Evolutionary conservation across 2,113 vertebrate genomes (phyloP).

Genomic region (Oceanites oceanicus): DNA sequence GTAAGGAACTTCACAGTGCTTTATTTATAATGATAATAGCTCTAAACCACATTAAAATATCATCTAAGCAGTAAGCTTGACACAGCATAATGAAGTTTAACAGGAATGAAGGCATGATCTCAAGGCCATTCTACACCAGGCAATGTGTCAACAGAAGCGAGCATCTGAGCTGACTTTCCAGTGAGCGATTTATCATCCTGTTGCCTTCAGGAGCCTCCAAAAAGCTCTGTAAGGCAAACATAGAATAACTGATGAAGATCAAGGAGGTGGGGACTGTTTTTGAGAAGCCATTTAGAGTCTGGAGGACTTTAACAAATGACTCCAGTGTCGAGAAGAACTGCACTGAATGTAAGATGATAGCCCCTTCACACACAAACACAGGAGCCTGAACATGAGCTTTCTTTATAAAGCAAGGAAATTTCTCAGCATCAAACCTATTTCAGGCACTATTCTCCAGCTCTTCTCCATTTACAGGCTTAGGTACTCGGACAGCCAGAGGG

Average conservation of each 20-base stretch:
- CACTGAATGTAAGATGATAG: background rate
- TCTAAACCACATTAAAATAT: background rate
- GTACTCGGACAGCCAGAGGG: fast-evolving
- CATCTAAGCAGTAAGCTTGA: background rate
- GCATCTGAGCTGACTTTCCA: background rate
- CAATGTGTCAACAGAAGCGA: background rate
- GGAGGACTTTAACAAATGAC: background rate
- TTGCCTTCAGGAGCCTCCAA: background rate
- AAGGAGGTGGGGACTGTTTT: background rate
- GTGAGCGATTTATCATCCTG: background rate
- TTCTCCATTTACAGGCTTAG: background rate
- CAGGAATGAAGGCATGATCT: background rate
- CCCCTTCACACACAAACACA: background rate
- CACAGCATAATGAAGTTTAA: background rate
- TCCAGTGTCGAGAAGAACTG: background rate
- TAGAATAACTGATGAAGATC: background rate
- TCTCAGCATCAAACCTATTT: background rate
- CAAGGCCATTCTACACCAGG: background rate
- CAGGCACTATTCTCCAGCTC: background rate
- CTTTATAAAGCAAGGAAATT: background rate
- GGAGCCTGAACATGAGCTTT: background rate
- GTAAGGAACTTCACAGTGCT: background rate
- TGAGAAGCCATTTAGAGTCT: background rate
- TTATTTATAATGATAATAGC: background rate
- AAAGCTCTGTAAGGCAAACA: background rate